These are phyloP conservation scores for Cinara cedri DNA, from an alignment of 2,888 invertebrate genomes.

Conservation along the genomic window DNA sequence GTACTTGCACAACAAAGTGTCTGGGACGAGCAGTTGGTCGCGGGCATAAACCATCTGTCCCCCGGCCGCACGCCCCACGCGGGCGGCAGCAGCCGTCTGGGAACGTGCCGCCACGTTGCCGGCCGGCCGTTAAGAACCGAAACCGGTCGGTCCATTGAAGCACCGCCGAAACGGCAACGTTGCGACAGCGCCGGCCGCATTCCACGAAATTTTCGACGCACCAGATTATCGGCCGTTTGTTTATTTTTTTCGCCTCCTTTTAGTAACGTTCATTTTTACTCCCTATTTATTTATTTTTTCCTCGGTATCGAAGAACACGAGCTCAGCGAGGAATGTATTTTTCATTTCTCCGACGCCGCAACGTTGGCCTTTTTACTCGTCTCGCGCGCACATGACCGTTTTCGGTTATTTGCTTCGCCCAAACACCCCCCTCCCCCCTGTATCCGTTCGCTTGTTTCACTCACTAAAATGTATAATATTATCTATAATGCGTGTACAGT, in stretches of 20 bases:
- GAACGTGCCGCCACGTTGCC: constrained; percentile 56
- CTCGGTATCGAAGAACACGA: too few species aligned
- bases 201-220: constrained; percentile 31
- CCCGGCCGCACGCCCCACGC: neutral
- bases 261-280: too few species aligned
- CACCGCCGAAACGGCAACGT: constrained; percentile 33
- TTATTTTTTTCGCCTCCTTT: constrained; percentile 5
- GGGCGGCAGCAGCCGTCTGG: neutral
- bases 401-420: too few species aligned
- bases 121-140: neutral
- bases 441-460: too few species aligned
- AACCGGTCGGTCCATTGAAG: constrained; percentile 41
- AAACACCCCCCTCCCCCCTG: neutral
- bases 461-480: too few species aligned
- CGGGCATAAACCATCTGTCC: constrained; percentile 43
- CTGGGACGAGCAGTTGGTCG: constrained; percentile 33
- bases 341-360: too few species aligned
- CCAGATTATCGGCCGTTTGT: constrained; percentile 7
- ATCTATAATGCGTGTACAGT: too few species aligned
- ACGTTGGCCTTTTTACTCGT: neutral
- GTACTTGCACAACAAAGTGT: constrained; percentile 44
- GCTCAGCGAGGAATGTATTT: too few species aligned
- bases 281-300: neutral
- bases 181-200: constrained; percentile 37
- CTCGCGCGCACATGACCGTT: neutral